Percentiles rank a stretch among this genome's conserved stretches.
These are phyloP conservation scores for Lacerta viridis DNA, from an alignment of 2,797 vertebrate species.

Conservation along the genomic window DNA sequence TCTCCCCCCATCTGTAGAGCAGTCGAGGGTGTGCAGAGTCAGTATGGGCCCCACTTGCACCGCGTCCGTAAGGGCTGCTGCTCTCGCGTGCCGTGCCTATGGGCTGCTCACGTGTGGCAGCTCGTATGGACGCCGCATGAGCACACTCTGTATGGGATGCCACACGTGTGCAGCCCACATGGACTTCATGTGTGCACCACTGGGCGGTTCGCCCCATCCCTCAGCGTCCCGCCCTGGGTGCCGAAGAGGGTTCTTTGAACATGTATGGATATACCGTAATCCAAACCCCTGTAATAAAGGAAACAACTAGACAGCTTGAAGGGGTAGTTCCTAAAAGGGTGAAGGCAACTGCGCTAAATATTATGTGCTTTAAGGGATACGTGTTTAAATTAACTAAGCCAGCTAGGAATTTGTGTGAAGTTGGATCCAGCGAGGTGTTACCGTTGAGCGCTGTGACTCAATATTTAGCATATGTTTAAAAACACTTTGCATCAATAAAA, in stretches of 20 bases:
- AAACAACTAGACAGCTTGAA: neutral
- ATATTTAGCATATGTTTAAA: slow-evolving; percentile 42
- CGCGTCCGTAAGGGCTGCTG: no score
- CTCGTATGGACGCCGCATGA: no score
- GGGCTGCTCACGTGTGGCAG: no score
- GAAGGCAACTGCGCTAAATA: neutral
- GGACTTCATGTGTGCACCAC: no score
- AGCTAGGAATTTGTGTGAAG: slow-evolving; percentile 4
- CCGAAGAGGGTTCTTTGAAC: neutral
- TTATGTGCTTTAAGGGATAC: neutral
- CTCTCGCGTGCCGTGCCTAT: no score
- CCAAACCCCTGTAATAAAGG: neutral
- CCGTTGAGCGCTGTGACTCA: slow-evolving; percentile 6
- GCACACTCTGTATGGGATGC: no score
- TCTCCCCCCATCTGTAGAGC: no score
- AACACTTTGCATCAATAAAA: slow-evolving; percentile 31
- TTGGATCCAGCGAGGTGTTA: slow-evolving; percentile 14
- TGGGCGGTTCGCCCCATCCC: no score
- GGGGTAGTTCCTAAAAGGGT: neutral
- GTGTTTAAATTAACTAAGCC: slow-evolving; percentile 8
- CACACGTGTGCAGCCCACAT: rapidly evolving
- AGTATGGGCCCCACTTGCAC: no score
- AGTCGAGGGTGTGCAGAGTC: no score
- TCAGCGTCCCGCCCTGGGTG: rapidly evolving
- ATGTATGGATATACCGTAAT: neutral